Evolutionary conservation across 2,888 invertebrate genomes (phyloP), one percentile per base, ranked within the genome.

Genomic region (Papilio gigon): DNA sequence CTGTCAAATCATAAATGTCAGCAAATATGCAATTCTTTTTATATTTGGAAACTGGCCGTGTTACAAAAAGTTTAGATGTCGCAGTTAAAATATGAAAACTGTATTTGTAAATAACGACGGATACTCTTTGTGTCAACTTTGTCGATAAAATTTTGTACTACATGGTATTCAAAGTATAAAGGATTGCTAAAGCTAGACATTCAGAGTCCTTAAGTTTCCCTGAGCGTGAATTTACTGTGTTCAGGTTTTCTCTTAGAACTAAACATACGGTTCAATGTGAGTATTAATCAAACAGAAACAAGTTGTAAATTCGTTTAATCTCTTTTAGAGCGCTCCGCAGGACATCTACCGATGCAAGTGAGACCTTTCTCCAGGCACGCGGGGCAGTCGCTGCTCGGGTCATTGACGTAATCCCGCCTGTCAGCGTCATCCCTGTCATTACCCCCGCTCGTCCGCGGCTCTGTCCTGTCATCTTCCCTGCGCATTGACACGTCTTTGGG

Each of bases 301-400:
- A 63, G 61, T 59, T 58, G 68, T 64, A 70, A 8, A n/a, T 50
- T 4, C 20, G 3, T 68, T 68, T 65, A 68, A 14, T 65, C 33
- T 33, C 37, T 68, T 27, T 64, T 64, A 4, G 9, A n/a, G 1
- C 50, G 63, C n/a, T 64, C 64, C 9, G 68, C 59, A 12, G 61
- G 47, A 53, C 69, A 69, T 25, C 65, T 69, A 27, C 69, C 69
- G 8, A 69, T 65, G 25, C 69, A 69, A 5, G 65, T 61, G n/a
- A 65, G 11, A 4, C 69, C 69, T 14, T 65, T 65, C 27, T 69
- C 65, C 4, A 17, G 53, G 30, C 69, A 69, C 12, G 53, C n/a
- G n/a, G 69, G 69, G 14, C 69, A 69, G 44, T 42, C 53, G 40
- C 12, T 68, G 4, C 35, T 62, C 9, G 30, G 9, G 4, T 33